Conservation (phyloP, 2,797 vertebrate genomes). For the Monodelphis domestica region DNA sequence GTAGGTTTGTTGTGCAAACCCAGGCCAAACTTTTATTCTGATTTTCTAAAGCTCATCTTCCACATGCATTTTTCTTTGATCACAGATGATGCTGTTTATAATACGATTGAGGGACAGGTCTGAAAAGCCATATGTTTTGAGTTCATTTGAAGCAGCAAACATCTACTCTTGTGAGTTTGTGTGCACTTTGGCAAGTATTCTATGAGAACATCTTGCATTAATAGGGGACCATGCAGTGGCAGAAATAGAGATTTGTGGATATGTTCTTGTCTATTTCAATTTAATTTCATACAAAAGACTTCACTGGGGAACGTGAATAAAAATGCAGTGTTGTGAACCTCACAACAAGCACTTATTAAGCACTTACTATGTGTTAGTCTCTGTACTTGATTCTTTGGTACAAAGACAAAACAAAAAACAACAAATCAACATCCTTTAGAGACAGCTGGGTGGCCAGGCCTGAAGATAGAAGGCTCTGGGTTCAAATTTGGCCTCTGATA, state of each 20-base stretch:
- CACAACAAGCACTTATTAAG: background rate
- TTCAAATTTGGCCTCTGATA: no score
- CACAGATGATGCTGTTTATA: background rate
- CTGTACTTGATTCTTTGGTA: background rate
- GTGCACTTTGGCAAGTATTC: background rate
- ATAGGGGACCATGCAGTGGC: background rate
- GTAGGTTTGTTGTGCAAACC: background rate
- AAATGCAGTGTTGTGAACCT: background rate
- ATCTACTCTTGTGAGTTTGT: background rate
- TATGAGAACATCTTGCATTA: background rate
- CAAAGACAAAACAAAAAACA: background rate
- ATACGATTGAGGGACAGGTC: background rate
- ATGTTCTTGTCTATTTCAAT: background rate
- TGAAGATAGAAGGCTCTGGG: no score
- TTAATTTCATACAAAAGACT: background rate
- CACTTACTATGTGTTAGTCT: no score
- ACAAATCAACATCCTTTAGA: no score
- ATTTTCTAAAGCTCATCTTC: background rate
- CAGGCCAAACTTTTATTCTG: background rate
- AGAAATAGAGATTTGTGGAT: background rate
- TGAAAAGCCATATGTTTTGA: background rate
- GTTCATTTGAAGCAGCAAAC: background rate
- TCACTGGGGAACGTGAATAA: background rate
- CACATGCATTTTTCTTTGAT: background rate
- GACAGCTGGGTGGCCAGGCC: no score